A percentile compares a stretch with the other conserved stretches of the same genome.
Evolutionary conservation across 2,113 vertebrate genomes (phyloP).

Genomic region (Otis tarda): DNA sequence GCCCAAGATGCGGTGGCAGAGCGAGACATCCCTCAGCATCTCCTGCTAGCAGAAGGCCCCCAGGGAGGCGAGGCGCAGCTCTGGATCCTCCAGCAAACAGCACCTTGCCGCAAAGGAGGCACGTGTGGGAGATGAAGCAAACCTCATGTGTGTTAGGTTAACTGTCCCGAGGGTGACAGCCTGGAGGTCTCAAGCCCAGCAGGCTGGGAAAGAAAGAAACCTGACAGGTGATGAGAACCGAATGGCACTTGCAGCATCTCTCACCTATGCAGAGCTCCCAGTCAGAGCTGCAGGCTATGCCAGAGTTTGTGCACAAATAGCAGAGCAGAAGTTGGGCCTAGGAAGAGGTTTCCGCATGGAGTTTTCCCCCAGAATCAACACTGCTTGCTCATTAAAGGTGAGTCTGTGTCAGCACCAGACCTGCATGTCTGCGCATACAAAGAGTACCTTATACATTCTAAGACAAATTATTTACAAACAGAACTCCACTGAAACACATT

Average conservation of each 20-base stretch:
- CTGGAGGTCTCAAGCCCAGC: background rate
- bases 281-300: background rate
- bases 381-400: background rate
- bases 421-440: background rate
- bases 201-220: background rate
- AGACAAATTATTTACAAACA: background rate
- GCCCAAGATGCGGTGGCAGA: background rate
- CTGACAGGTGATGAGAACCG: background rate
- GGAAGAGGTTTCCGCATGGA: background rate
- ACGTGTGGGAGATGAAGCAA: background rate
- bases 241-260: background rate
- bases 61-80: background rate
- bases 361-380: background rate
- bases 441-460: accelerated
- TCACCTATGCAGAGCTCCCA: background rate
- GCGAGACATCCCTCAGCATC: background rate
- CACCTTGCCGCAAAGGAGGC: background rate
- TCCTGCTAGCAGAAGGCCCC: background rate
- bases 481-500: background rate
- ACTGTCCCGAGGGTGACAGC: conserved; percentile 17
- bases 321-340: conserved; percentile 14
- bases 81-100: background rate
- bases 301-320: background rate
- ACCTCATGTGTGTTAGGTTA: background rate
- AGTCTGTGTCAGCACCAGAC: background rate